Percentiles rank a stretch among this genome's conserved stretches.
phyloP scores from a whole-genome alignment of 1,140 invertebrate species.

The Listronotus bonariensis region DNA sequence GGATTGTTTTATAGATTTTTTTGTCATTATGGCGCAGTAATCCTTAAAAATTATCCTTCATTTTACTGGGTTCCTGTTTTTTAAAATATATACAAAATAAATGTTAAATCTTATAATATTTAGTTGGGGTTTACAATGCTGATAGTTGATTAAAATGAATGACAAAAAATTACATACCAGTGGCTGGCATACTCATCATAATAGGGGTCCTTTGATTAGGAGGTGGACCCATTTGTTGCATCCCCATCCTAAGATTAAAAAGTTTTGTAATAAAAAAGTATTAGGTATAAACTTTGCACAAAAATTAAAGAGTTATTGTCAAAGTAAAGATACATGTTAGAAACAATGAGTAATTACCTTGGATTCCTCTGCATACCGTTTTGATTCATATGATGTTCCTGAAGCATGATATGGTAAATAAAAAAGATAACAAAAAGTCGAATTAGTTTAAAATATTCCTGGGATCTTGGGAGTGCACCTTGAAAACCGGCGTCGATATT shows the following conservation, averaged over 20 bases:
- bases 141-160: not conserved
- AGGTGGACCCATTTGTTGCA: constrained; percentile 54
- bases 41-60: no score
- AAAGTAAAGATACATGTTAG: not conserved
- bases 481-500: constrained; percentile 31
- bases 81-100: no score
- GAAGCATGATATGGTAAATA: constrained; percentile 43
- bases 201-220: constrained; percentile 50
- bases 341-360: constrained; percentile 43
- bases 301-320: no score
- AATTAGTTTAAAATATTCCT: constrained; percentile 13
- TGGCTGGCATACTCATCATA: constrained; percentile 51
- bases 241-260: constrained; percentile 45
- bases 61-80: no score
- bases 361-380: constrained; percentile 53
- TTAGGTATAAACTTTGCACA: no score
- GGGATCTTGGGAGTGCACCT: constrained; percentile 29
- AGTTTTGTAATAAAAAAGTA: not conserved
- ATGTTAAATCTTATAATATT: no score
- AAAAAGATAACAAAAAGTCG: constrained; percentile 27
- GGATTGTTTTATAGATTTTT: no score
- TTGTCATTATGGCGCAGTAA: no score
- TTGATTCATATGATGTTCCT: constrained; percentile 54
- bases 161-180: constrained; percentile 38
- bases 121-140: no score